Evolutionary conservation across 1,140 invertebrate species (phyloP).

Genomic region (Aphaenogaster ashmeadi): DNA sequence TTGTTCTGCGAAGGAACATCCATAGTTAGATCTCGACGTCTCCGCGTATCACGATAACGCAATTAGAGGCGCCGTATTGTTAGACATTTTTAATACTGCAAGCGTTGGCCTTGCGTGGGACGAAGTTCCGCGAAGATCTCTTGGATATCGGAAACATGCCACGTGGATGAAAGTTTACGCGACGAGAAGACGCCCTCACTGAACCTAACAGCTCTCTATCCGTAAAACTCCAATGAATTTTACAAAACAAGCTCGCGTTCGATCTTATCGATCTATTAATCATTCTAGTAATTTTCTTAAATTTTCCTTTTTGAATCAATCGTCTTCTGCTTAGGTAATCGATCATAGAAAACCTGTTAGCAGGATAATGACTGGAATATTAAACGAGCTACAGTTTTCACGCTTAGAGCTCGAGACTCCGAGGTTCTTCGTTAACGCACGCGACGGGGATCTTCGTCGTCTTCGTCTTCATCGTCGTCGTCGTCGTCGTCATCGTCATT

Average conservation of each 20-base stretch:
- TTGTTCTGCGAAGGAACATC: neutral
- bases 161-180: constrained; percentile 20
- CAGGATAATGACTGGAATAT: constrained; percentile 13
- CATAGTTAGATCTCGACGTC: neutral
- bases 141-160: constrained; percentile 33
- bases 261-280: neutral
- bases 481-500: constrained; percentile 28
- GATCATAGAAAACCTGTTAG: constrained; percentile 22
- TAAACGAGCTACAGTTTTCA: constrained; percentile 37
- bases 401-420: neutral
- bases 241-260: neutral
- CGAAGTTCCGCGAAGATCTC: constrained; percentile 30
- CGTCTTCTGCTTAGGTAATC: neutral
- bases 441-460: constrained; percentile 11
- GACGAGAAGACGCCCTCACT: neutral
- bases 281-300: constrained; percentile 11
- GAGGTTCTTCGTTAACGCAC: constrained; percentile 38
- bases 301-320: neutral
- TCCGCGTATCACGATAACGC: neutral
- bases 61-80: neutral
- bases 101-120: constrained; percentile 15
- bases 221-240: neutral
- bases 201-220: neutral
- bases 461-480: neutral
- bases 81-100: constrained; percentile 31